Conservation (phyloP, 1,140 invertebrate species). For the Dendroctonus valens region DNA sequence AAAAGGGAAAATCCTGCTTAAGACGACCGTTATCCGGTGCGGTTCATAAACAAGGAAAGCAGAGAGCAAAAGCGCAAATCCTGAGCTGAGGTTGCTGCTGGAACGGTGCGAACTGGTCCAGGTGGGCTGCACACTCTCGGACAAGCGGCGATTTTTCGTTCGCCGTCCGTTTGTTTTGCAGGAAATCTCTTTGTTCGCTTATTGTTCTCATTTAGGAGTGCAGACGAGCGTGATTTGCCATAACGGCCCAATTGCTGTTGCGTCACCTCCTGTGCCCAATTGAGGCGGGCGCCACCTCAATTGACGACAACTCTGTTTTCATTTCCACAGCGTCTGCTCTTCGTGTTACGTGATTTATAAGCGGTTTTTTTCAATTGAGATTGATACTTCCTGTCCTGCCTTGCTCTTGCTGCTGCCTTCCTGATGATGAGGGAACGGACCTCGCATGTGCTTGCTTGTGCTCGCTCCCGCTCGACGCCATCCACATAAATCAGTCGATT, state of each 20-base stretch:
- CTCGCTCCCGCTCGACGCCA: neutral
- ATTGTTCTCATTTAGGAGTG: no score
- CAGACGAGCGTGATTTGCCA: neutral
- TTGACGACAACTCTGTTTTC: constrained; percentile 9
- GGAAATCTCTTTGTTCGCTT: no score
- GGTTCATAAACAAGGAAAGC: constrained; percentile 7
- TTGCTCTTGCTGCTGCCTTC: neutral
- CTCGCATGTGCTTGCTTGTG: neutral
- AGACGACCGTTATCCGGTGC: no score
- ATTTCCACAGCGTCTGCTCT: neutral
- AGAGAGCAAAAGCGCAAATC: constrained; percentile 5
- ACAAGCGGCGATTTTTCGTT: neutral
- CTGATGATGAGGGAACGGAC: neutral
- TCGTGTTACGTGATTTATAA: constrained; percentile 1
- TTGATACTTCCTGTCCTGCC: constrained; percentile 3
- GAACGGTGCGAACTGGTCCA: no score
- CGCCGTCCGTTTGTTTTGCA: neutral
- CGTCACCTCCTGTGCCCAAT: constrained; percentile 9
- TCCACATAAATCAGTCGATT: constrained; percentile 16
- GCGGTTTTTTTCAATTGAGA: constrained; percentile 1
- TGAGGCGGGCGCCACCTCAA: constrained; percentile 13
- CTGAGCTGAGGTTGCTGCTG: constrained; percentile 1
- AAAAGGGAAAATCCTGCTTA: no score
- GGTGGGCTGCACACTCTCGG: no score
- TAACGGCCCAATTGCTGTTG: constrained; percentile 3